Conservation (phyloP, 2,113 vertebrate genomes). For the Boleophthalmus pectinirostris region DNA sequence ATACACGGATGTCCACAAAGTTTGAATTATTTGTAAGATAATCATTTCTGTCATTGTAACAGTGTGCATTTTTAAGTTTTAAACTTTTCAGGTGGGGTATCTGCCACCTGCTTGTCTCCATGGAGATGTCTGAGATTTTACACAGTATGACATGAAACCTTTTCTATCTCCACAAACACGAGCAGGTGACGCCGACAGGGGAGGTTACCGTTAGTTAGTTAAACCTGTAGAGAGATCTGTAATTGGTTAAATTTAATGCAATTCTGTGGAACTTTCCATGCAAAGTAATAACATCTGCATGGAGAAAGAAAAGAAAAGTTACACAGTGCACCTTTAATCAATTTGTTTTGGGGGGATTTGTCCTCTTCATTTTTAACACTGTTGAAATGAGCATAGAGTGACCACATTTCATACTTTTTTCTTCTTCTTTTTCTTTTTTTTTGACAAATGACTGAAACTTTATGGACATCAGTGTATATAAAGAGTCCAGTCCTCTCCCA, state of each 20-base stretch:
- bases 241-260: neutral
- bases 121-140: neutral
- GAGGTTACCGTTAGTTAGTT: too few species aligned
- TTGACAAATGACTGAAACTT: neutral
- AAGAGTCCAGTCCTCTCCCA: conserved; percentile 9
- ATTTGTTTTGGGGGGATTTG: neutral
- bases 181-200: too few species aligned
- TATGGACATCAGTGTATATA: neutral
- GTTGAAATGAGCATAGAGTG: neutral
- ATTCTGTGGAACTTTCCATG: neutral
- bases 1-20: neutral
- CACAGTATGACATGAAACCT: neutral
- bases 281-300: neutral
- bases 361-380: neutral
- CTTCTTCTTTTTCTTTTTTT: neutral
- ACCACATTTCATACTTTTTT: neutral
- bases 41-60: neutral
- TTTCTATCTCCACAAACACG: too few species aligned
- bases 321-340: neutral
- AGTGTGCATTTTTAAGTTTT: neutral
- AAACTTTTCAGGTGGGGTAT: neutral
- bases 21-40: neutral
- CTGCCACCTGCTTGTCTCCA: neutral
- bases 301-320: neutral
- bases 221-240: neutral